phyloP scores from a whole-genome alignment of 2,797 vertebrate species.

The Eutrigla gurnardus region DNA sequence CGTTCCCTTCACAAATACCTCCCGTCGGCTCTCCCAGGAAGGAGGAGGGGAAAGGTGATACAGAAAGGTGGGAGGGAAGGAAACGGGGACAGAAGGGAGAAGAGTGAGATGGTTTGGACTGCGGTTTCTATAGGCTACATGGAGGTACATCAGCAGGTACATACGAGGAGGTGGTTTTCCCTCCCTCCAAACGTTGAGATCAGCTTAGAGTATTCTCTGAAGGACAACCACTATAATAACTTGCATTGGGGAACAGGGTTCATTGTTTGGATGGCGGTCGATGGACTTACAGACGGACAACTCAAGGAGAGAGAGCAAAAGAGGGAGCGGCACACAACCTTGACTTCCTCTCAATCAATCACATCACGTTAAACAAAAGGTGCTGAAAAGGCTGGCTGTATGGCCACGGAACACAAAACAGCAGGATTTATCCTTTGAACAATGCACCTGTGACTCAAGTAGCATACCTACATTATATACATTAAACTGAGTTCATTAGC shows the following conservation, averaged over 20 bases:
- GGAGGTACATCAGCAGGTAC: slow-evolving; percentile 13
- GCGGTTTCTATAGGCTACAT: slow-evolving; percentile 30
- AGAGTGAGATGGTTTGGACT: slow-evolving; percentile 19
- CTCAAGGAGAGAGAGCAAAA: slow-evolving; percentile 53
- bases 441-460: no score
- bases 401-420: slow-evolving; percentile 7
- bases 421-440: background rate
- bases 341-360: slow-evolving; percentile 34
- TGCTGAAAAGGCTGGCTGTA: slow-evolving; percentile 3
- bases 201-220: slow-evolving; percentile 65
- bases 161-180: background rate
- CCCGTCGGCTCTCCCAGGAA: slow-evolving; percentile 45
- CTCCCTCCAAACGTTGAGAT: slow-evolving; percentile 44
- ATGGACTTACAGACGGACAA: slow-evolving; percentile 36
- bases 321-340: slow-evolving; percentile 7
- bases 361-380: slow-evolving; percentile 39
- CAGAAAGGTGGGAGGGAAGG: slow-evolving; percentile 33
- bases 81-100: slow-evolving; percentile 34
- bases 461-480: no score
- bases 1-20: slow-evolving; percentile 32
- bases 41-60: slow-evolving; percentile 60
- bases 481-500: background rate
- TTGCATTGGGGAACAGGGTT: slow-evolving; percentile 59
- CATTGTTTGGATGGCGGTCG: slow-evolving; percentile 61
- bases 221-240: slow-evolving; percentile 73